Base-by-base conservation (phyloP, 2,888 invertebrate genomes). In the Melanotus villosus region DNA sequence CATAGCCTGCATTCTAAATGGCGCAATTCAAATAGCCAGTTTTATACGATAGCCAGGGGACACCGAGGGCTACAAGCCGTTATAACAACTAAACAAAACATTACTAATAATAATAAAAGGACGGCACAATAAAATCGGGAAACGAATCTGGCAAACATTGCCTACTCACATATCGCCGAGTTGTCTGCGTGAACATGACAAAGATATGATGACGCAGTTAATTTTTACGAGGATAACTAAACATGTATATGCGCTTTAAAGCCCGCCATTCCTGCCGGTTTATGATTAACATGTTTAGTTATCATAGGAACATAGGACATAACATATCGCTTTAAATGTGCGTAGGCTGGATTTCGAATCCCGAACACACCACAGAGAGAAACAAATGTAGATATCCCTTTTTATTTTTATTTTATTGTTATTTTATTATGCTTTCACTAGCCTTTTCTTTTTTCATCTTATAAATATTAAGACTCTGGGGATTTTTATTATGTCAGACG, bases 111-210 rank as follows among this genome's bases (percentile, higher is more conserved):
- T 70, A 65, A 70, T 66, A 72, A 68, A 68, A 58, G 64, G 66
- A 69, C 72, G 73, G 63, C 67, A 78, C 72, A 77, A 76, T 75
- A 74, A 74, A 76, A 78, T 80, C 76, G 78, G 80, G 78, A 79
- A 77, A 80, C 78, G 76, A 78, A 78, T 78, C 74, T 77, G 77
- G 75, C 77, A 78, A 79, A 75, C 78, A 80, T 79, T 78, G 80
- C 83, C 82, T 83, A 83, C 83, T 83, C 83, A 84, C 83, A 82
- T 83, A 83, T 81, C 77, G 83, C 83, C 83, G 83, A 81, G 83
- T 83, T 83, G 80, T 83, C 84, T 84, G 84, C 68, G 68, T 77
- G 80, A 83, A 83, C 80, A 82, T 82, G 78, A 82, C 78, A 81
- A 78, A 80, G 77, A 80, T 77, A 78, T 78, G 76, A 78, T 76